Evolutionary conservation across 1,140 invertebrate genomes (phyloP).

Genomic region (Temnothorax nylanderi): DNA sequence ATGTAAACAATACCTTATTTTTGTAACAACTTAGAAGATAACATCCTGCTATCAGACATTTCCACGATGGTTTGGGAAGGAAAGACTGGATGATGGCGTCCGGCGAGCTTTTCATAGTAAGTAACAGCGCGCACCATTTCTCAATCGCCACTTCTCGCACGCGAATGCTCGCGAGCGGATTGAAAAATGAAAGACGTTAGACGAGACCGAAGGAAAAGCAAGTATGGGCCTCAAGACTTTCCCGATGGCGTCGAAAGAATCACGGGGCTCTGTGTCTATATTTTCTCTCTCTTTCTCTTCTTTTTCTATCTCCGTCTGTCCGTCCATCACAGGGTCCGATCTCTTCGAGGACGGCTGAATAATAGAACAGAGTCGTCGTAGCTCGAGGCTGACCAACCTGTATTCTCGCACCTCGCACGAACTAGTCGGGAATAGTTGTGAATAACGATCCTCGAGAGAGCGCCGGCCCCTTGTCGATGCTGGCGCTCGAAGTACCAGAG

Average conservation of each 20-base stretch:
- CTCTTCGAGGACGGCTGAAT: constrained; percentile 73
- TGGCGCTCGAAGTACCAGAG: constrained; percentile 47
- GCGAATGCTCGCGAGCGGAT: constrained; percentile 3
- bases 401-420: constrained; percentile 64
- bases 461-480: constrained; percentile 67
- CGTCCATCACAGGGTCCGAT: constrained; percentile 28
- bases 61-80: background rate
- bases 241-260: constrained; percentile 20
- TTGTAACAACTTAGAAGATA: background rate
- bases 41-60: background rate
- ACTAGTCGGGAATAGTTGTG: constrained; percentile 78
- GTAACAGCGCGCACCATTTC: background rate
- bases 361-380: constrained; percentile 74
- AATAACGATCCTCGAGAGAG: constrained; percentile 81
- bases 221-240: background rate
- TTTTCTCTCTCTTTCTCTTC: background rate
- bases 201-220: background rate
- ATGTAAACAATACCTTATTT: constrained; percentile 15
- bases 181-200: constrained; percentile 12
- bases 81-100: background rate
- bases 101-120: background rate
- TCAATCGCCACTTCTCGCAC: constrained; percentile 1
- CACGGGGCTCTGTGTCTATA: background rate
- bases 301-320: background rate
- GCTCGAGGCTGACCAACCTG: constrained; percentile 65